Evolutionary conservation across 1,140 invertebrate genomes (phyloP).

Genomic region (Aphidius gifuensis): DNA sequence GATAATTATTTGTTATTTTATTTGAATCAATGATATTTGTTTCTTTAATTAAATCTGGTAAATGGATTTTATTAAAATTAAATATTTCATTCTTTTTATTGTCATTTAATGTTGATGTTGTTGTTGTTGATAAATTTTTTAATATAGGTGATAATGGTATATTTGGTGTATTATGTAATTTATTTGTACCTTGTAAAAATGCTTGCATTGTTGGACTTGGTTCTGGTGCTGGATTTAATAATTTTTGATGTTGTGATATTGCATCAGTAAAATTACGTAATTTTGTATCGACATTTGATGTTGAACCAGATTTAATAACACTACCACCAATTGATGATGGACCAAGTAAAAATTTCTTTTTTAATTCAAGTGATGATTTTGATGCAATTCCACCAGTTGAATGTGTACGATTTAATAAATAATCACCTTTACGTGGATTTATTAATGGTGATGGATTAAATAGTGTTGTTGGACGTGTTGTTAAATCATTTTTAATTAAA

Average conservation of each 20-base stretch:
- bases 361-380: slow-evolving; percentile 79
- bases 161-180: slow-evolving; percentile 40
- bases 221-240: slow-evolving; percentile 75
- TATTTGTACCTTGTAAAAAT: slow-evolving; percentile 60
- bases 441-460: slow-evolving; percentile 43
- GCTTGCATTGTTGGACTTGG: slow-evolving; percentile 74
- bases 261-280: slow-evolving; percentile 78
- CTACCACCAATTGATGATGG: slow-evolving; percentile 60
- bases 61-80: slow-evolving; percentile 28
- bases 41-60: slow-evolving; percentile 52
- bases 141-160: slow-evolving; percentile 40
- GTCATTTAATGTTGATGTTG: slow-evolving; percentile 25
- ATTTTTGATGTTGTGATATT: slow-evolving; percentile 85
- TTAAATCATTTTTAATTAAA: slow-evolving; percentile 14
- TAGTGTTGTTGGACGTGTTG: slow-evolving; percentile 21
- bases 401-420: slow-evolving; percentile 74
- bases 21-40: slow-evolving; percentile 47
- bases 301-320: slow-evolving; percentile 80
- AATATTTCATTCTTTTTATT: slow-evolving; percentile 18
- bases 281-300: slow-evolving; percentile 78
- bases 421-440: slow-evolving; percentile 66
- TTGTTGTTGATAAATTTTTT: slow-evolving; percentile 31
- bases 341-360: slow-evolving; percentile 77
- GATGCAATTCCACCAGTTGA: slow-evolving; percentile 83
- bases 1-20: slow-evolving; percentile 8